Evolutionary conservation across 1,140 invertebrate species (phyloP).

Genomic region (Drosophila neocordata): DNA sequence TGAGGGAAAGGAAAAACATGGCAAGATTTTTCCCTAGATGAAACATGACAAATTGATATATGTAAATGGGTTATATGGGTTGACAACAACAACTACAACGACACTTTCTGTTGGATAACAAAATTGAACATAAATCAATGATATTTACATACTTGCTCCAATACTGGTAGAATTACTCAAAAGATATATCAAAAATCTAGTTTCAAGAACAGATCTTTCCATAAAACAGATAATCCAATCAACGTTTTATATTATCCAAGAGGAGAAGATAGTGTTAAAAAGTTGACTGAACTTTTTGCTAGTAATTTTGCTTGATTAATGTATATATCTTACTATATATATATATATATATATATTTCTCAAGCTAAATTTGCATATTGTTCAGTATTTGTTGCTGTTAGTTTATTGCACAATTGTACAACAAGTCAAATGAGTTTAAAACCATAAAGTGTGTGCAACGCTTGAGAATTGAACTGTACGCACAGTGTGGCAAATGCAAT

Average conservation of each 20-base stretch:
- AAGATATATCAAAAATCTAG: not conserved
- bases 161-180: not conserved
- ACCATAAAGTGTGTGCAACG: constrained; percentile 52
- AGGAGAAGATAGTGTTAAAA: not conserved
- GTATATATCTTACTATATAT: constrained; percentile 1
- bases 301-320: constrained; percentile 19
- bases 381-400: constrained; percentile 59
- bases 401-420: constrained; percentile 69
- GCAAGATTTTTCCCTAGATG: constrained; percentile 31
- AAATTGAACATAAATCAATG: constrained; percentile 7
- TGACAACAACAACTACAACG: not conserved
- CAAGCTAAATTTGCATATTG: constrained; percentile 64
- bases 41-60: constrained; percentile 8
- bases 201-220: not conserved
- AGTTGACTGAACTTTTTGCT: constrained; percentile 23
- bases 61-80: constrained; percentile 20
- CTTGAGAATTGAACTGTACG: not conserved
- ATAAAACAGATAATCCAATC: not conserved
- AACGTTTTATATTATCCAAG: not conserved
- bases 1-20: constrained; percentile 33
- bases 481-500: constrained; percentile 26
- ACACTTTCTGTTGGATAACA: constrained; percentile 1
- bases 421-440: constrained; percentile 67
- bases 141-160: not conserved
- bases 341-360: constrained; percentile 3